Evolutionary conservation across 2,797 vertebrate genomes (phyloP).

Genomic region (Hafferia zeledoni): DNA sequence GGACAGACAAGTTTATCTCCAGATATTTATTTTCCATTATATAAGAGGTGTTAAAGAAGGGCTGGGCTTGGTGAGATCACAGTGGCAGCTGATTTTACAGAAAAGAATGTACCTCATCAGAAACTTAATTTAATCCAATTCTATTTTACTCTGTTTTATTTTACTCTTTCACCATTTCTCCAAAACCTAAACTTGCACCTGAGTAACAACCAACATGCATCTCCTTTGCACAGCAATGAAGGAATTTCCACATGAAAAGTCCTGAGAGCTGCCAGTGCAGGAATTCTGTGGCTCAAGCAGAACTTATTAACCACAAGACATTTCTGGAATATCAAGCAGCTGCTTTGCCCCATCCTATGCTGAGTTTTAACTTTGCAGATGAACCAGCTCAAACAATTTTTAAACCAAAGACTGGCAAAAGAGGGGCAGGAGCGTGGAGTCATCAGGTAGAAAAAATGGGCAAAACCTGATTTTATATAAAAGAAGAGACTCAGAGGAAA

Average conservation of each 20-base stretch:
- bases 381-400: background rate
- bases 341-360: slow-evolving; percentile 8
- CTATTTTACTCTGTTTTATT: background rate
- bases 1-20: background rate
- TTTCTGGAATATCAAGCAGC: slow-evolving; percentile 27
- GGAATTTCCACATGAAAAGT: slow-evolving; percentile 48
- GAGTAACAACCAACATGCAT: slow-evolving; percentile 18
- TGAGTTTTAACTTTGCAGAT: background rate
- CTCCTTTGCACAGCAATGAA: slow-evolving; percentile 12
- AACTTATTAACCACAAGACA: slow-evolving; percentile 38
- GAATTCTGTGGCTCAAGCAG: slow-evolving; percentile 12
- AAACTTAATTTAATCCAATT: background rate
- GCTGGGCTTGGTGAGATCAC: rapidly evolving
- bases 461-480: background rate
- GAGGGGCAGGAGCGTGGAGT: background rate
- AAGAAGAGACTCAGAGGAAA: background rate
- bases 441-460: rapidly evolving
- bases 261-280: slow-evolving; percentile 1
- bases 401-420: background rate
- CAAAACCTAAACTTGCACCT: background rate
- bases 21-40: slow-evolving; percentile 27
- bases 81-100: slow-evolving; percentile 1
- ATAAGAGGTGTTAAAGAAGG: background rate
- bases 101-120: background rate
- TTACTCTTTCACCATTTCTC: background rate